Evolutionary conservation across 2,888 invertebrate genomes (phyloP).

Genomic region (Lysandra coridon): DNA sequence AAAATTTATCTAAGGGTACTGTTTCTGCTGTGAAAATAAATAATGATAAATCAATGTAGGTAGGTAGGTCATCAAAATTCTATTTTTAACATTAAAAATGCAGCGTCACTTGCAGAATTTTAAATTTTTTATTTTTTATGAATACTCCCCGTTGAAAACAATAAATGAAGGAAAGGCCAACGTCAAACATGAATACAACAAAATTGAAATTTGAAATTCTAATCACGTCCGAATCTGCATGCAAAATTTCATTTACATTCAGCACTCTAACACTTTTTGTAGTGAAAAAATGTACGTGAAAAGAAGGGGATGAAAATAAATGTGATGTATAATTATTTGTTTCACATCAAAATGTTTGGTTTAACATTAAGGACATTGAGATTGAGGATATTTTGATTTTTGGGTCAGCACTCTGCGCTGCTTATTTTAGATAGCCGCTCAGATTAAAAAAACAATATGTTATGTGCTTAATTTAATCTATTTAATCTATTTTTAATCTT

Average conservation of each 20-base stretch:
- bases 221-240: background rate
- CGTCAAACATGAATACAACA: slow-evolving; percentile 5
- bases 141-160: background rate
- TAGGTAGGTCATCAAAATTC: no score
- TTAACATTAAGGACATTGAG: no score
- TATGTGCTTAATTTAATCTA: no score
- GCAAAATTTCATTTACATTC: background rate
- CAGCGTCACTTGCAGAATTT: background rate
- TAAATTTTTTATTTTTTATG: background rate
- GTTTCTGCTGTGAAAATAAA: no score
- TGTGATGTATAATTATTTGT: background rate
- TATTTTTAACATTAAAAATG: background rate
- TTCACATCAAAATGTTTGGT: background rate
- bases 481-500: no score
- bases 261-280: background rate
- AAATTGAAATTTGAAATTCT: background rate
- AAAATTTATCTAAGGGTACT: no score
- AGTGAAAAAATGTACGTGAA: background rate
- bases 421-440: no score
- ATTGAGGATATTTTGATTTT: no score
- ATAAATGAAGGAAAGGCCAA: background rate
- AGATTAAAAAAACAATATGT: no score
- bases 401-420: no score
- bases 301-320: background rate
- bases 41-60: no score